Base-by-base conservation (phyloP, 2,113 vertebrate genomes). In the Aramus guarauna region DNA sequence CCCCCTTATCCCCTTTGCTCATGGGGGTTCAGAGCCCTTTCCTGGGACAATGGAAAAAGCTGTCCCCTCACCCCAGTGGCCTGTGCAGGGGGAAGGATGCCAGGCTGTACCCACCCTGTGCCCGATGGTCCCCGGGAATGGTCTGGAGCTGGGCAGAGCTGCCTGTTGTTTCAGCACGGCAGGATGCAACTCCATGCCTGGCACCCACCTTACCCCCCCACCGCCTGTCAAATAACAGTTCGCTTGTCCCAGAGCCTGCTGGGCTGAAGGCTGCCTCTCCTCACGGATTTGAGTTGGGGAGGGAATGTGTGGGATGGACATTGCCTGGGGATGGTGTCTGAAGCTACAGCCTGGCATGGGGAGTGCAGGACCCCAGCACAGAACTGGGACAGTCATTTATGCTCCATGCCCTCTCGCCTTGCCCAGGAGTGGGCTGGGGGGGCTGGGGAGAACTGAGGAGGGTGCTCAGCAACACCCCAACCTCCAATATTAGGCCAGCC, bases 311-410 rank as follows among this genome's bases (percentile, higher is more conserved):
- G 37, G 56, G 32, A 11, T 32, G 34, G 29, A 20, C 23, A 30
- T 9, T 47, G 43, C 47, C 39, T 48, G 39, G 36, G 36, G 36
- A 26, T 0, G 1, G 7, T 20, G 30, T 11, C 39, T 69, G 48
- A 85, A 64, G 12, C 16, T 36, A 45, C 8, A 63, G 9, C 18
- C 58, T 59, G 50, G 43, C 60, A 67, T 3, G 1, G 16, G 10
- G 36, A 47, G 12, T 5, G 19, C 15, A 26, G 75, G 10, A 76
- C 23, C 2, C 5, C 53, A 36, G 5, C 43, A 60, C 23, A 45
- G 67, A 73, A 17, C 0, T 0, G 3, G 68, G 29, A 53, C 26
- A 62, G 52, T 58, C 58, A 13, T 15, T 52, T 41, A 0, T 15
- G 11, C 13, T 83, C 39, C 26, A 11, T 60, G 41, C 1, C 6